Conservation (phyloP, 1,140 invertebrate genomes). For the Eueides isabella region DNA sequence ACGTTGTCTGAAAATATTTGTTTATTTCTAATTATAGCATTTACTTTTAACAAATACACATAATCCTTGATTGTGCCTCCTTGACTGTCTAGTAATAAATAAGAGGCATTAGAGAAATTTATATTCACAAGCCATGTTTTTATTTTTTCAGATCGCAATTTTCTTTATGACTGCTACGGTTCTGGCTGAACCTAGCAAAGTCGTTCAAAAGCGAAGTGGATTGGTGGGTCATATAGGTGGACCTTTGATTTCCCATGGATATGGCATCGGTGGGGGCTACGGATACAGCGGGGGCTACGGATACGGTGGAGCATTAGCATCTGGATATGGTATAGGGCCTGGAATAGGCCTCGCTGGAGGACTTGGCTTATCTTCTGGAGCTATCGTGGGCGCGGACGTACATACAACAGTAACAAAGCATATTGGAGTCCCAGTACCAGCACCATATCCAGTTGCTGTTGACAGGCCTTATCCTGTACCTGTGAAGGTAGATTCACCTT, state of each 20-base stretch:
- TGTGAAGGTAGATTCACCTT: constrained; percentile 56
- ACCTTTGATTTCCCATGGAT: constrained; percentile 45
- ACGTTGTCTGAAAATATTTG: too few relatives aligned
- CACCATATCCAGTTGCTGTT: constrained; percentile 74
- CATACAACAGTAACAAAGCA: constrained; percentile 79
- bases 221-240: constrained; percentile 66
- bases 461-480: constrained; percentile 71
- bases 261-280: constrained; percentile 35
- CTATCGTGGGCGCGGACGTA: constrained; percentile 71
- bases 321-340: constrained; percentile 33
- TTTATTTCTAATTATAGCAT: too few relatives aligned
- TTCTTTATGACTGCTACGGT: constrained; percentile 64
- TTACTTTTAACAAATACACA: too few relatives aligned
- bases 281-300: too few relatives aligned
- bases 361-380: constrained; percentile 38
- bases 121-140: neutral
- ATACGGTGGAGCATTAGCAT: constrained; percentile 23
- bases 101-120: neutral
- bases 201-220: constrained; percentile 73
- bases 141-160: constrained; percentile 60
- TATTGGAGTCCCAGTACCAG: constrained; percentile 74
- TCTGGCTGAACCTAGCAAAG: constrained; percentile 72
- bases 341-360: constrained; percentile 36
- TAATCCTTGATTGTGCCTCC: too few relatives aligned
- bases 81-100: neutral